Base-by-base conservation (phyloP, 2,113 vertebrate species). In the Megaceryle torquata region DNA sequence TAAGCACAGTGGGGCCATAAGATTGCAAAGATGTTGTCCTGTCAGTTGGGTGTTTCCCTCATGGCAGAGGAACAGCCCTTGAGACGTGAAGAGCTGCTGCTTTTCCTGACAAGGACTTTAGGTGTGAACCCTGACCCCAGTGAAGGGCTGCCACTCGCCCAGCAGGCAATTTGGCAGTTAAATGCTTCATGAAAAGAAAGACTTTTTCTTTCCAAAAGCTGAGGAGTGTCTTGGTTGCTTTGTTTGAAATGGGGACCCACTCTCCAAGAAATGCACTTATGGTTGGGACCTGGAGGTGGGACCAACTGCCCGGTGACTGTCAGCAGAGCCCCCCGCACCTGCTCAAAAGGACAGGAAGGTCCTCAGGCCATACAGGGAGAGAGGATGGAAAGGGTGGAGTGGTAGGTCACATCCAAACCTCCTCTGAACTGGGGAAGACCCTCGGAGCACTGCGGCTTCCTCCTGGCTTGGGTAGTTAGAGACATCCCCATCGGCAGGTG, bases 361-460 rank as follows among this genome's bases (percentile, higher is more conserved):
- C 69, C 46, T 82, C 61, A 24, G 74, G 59, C 50, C 0, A 1
- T 24, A 20, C 41, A n/a, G 35, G 39, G 39, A 83, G 31, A 53
- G 26, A 68, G 22, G 14, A 60, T 17, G 50, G 57, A 78, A 57
- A 71, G 8, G 8, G 10, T 18, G 31, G 59, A 82, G 75, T 1
- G 0, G 0, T 59, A 57, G 31, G 25, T 80, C 1, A 0, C 7
- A 21, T 75, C 12, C 63, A 83, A 80, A 56, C 50, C 11, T 69
- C 26, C 81, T 89, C 28, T 70, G 1, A 48, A 51, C 29, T 7
- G 60, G 35, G 59, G 20, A 88, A 81, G 17, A 65, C 10, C 39
- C 17, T 5, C 65, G 65, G 60, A 87, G 28, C n/a, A 6, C 64
- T 67, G 74, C 82, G 48, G 18, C 61, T 79, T 41, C 39, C 70